phyloP scores from a whole-genome alignment of 2,113 vertebrate species.

The Melanotaenia duboulayi region DNA sequence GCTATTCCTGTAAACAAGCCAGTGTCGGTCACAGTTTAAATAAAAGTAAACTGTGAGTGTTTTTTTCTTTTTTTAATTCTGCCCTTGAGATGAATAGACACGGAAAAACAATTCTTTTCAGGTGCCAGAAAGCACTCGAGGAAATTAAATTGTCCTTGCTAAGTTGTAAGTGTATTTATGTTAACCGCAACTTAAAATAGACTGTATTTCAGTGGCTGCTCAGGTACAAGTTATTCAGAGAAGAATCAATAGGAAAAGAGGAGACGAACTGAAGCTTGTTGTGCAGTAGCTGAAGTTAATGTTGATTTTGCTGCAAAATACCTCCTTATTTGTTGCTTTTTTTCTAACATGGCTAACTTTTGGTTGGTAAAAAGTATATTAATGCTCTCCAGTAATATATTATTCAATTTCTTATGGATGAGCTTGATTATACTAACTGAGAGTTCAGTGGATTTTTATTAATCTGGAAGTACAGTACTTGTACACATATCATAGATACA shows the following conservation, averaged over 20 bases:
- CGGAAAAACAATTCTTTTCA: slow-evolving; percentile 13
- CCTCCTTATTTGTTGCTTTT: background rate
- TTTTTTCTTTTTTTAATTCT: slow-evolving; percentile 49
- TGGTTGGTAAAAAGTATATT: slow-evolving; percentile 1
- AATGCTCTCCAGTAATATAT: background rate
- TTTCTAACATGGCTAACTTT: background rate
- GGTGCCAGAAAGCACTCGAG: slow-evolving; percentile 27
- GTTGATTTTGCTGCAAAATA: background rate
- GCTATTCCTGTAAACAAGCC: slow-evolving; percentile 20
- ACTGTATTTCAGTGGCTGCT: slow-evolving; percentile 1
- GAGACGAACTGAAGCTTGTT: background rate
- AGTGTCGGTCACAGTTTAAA: slow-evolving; percentile 9
- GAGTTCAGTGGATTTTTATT: too few relatives aligned
- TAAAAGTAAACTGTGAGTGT: slow-evolving; percentile 14
- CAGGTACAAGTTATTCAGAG: background rate
- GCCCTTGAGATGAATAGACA: slow-evolving; percentile 34
- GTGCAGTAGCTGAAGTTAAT: background rate
- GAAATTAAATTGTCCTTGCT: slow-evolving; percentile 14
- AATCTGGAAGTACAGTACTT: too few relatives aligned
- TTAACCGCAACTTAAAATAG: slow-evolving; percentile 8
- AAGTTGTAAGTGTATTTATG: slow-evolving; percentile 7
- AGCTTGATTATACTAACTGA: too few relatives aligned
- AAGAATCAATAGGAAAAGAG: slow-evolving; percentile 23
- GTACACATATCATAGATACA: too few relatives aligned
- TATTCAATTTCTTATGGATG: too few relatives aligned